Evolutionary conservation across 2,888 invertebrate species (phyloP).

Genomic region (Noctua comes): DNA sequence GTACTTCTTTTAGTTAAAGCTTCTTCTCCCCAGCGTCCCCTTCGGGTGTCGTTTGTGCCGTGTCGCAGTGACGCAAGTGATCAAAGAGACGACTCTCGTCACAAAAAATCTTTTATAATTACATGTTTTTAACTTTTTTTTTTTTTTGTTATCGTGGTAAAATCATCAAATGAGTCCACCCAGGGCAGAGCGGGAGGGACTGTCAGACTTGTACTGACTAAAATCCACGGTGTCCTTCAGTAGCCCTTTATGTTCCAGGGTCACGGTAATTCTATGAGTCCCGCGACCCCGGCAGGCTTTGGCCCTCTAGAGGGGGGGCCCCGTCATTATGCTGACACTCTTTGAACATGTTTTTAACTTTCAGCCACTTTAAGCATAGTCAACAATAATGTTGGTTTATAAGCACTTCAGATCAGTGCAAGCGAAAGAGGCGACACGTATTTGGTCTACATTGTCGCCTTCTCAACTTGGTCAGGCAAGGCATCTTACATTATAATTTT

Average conservation of each 20-base stretch:
- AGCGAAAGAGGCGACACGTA: neutral
- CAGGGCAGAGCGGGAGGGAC: no score
- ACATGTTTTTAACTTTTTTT: conserved; percentile 19
- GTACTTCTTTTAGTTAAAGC: neutral
- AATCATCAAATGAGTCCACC: no score
- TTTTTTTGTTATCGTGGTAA: no score
- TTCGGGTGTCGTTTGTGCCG: neutral
- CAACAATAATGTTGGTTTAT: neutral
- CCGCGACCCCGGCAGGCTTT: no score
- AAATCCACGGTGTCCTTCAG: no score
- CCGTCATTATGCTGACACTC: no score
- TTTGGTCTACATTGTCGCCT: no score
- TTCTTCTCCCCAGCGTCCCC: fast-evolving
- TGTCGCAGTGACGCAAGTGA: conserved; percentile 16
- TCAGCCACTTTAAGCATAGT: neutral
- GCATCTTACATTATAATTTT: conserved; percentile 3
- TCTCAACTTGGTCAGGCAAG: neutral
- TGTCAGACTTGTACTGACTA: no score
- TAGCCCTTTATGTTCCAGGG: no score
- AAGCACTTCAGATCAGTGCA: neutral
- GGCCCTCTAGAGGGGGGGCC: no score
- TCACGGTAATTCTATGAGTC: no score
- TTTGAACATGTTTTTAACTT: conserved; percentile 19
- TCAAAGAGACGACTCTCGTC: conserved; percentile 53
- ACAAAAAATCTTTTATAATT: conserved; percentile 47